Evolutionary conservation across 2,113 vertebrate species (phyloP), one percentile per base, ranked within the genome.

Genomic region (Australoheros scitulus): DNA sequence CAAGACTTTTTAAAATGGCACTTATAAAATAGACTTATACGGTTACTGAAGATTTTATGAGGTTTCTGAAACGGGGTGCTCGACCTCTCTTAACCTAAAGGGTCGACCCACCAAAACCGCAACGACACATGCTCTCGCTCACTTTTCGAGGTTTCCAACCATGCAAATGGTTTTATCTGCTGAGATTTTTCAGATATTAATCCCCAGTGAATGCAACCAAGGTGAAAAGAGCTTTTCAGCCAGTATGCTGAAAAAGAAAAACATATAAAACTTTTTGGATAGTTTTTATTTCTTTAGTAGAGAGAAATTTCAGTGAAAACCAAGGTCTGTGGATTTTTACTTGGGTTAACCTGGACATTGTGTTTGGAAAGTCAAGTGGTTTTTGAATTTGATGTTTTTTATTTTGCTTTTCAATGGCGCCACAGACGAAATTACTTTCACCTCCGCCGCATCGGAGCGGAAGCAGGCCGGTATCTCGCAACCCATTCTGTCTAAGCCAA

Each of bases 271-370:
- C 18, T 38, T 18, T 52, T 17, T 18, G 50, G 50, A 18, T 17
- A 52, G 50, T 52, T 52, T 52, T 52, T 58, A 10, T 63, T 76
- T 68, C 20, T 85, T 47, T 68, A 18, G 15, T 14, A 36, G 11
- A 78, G 36, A 82, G 56, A 63, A 2, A 76, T 79, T 87, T 89
- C 36, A 22, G 70, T 76, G 34, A 41, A 22, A 60, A 36, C 29
- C 84, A 77, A 81, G 82, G 86, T 92, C 86, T 80, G 80, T 3
- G 13, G 56, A 77, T 79, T 55, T 72, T 55, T 55, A 75, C 32
- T 50, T 55, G 32, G 34, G 13, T 74, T 63, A 64, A 77, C 20
- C 7, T 4, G 26, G 56, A 58, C 29, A 58, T 70, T 72, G 41
- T 79, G 75, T 77, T 81, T 41, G 4, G 32, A 65, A 81, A 87